Base-by-base conservation (phyloP, 35 echinoderm and acorn worm genomes). In the Ptychodera flava region DNA sequence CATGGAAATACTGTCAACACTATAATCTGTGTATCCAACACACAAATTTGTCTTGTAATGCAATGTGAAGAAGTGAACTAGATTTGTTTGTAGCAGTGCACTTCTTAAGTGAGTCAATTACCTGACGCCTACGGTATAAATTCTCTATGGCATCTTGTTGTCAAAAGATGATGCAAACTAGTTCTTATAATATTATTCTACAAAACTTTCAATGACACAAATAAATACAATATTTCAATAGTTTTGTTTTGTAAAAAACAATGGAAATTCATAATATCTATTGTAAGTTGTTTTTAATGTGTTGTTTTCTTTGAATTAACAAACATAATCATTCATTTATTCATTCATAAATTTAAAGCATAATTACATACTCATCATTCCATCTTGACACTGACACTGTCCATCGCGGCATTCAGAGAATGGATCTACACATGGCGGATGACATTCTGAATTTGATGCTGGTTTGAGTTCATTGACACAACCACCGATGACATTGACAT, bases 401-500 rank as follows among this genome's bases (percentile, higher is more conserved):
- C 89, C 93, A 35, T 91, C 36, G 31, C 82, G 52, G 37, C 89
- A 91, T 77, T 80, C 27, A 16, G 38, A 36, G 1, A 33, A 86
- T 83, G 77, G 38, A 33, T 76, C 87, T 10, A 85, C 75, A 77
- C 93, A 94, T 35, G 33, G 38, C 10, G 86, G 86, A 1, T 33
- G 22, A 36, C 93, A 91, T 37, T 88, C 82, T 37, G 89, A 35
- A 27, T 36, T 37, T 27, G 82, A 36, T 6, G 86, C 77, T 33
- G 93, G 93, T 78, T 83, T 82, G 0, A 37, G 1, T 27, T 35
- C 35, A 22, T 83, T 37, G 33, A 77, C 36, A 78, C 93, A 94
- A 1, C 93, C 93, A 1, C 84, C 89, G 32, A 83, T 88, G 14
- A 94, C 89, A 35, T 85, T 88, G 12, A 91, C 0, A 16, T 35